A percentile compares a stretch with the other conserved stretches of the same genome.
Conservation (phyloP, 1,140 invertebrate genomes). For the Trypoxylus dichotomus region DNA sequence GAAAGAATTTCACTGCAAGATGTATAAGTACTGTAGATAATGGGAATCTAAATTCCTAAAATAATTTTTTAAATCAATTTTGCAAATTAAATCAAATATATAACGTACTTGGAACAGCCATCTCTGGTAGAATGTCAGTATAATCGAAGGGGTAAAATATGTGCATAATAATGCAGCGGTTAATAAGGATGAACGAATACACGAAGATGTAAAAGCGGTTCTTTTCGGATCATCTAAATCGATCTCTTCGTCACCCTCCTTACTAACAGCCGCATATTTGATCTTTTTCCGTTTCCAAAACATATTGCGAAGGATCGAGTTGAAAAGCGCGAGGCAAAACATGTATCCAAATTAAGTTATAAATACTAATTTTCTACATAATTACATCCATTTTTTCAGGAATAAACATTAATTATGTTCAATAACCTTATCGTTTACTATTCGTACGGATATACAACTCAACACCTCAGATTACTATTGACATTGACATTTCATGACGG, state of each 20-base stretch:
- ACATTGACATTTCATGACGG: not conserved
- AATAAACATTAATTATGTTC: not conserved
- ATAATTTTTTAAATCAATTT: not conserved
- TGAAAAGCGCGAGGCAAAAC: not conserved
- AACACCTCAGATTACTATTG: not conserved
- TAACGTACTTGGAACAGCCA: slow-evolving; percentile 78
- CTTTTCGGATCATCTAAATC: slow-evolving; percentile 46
- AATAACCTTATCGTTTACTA: not conserved
- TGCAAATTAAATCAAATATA: not conserved
- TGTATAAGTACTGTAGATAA: slow-evolving; percentile 83
- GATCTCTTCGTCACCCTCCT: slow-evolving; percentile 35
- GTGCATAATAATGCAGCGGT: slow-evolving; percentile 66
- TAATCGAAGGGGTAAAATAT: slow-evolving; percentile 89
- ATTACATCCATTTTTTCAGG: not conserved
- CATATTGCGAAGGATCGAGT: slow-evolving; percentile 39
- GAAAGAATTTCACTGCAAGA: slow-evolving; percentile 78
- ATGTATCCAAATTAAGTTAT: not conserved
- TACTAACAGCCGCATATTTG: slow-evolving; percentile 46
- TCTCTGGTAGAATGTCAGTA: slow-evolving; percentile 96
- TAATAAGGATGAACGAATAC: slow-evolving; percentile 49
- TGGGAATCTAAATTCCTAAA: slow-evolving; percentile 78
- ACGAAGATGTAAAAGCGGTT: slow-evolving; percentile 43
- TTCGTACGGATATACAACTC: not conserved
- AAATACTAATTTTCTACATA: not conserved
- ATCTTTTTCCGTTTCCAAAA: slow-evolving; percentile 41